Conservation (phyloP, 1,140 invertebrate species). For the Leptinotarsa lineolata region DNA sequence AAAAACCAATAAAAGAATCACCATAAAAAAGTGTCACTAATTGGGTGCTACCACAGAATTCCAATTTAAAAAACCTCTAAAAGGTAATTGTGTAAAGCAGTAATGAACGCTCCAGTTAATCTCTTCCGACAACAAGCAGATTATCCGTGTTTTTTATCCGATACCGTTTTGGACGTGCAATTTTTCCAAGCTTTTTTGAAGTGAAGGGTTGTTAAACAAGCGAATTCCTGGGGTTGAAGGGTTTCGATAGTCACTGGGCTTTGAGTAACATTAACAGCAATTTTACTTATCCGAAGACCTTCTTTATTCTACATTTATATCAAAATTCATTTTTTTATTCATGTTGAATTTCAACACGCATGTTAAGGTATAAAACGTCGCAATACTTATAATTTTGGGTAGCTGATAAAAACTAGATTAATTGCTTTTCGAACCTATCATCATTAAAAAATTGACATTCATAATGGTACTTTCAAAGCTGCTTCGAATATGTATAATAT, state of each 20-base stretch:
- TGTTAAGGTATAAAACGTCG: too few species aligned
- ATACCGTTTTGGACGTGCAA: background rate
- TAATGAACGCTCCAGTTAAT: background rate
- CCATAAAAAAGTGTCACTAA: constrained; percentile 21
- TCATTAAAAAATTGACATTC: too few species aligned
- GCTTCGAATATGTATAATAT: too few species aligned
- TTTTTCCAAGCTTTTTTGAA: constrained; percentile 26
- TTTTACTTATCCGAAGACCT: too few species aligned
- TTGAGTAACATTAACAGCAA: too few species aligned
- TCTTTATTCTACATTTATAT: too few species aligned
- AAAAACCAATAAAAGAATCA: constrained; percentile 17
- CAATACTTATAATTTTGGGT: too few species aligned
- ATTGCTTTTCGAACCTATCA: too few species aligned
- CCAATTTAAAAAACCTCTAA: constrained; percentile 23
- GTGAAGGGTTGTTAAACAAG: constrained; percentile 14
- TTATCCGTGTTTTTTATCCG: constrained; percentile 15
- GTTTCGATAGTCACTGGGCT: background rate
- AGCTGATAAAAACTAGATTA: too few species aligned
- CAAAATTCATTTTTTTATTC: too few species aligned
- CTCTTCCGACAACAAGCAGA: background rate
- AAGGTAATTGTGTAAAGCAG: constrained; percentile 20
- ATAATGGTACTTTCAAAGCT: too few species aligned
- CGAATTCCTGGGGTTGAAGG: constrained; percentile 10
- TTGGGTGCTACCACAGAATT: constrained; percentile 15
- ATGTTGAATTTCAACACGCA: too few species aligned